These are phyloP conservation scores for Apostichopus californicus DNA, from an alignment of 35 echinoderm and acorn worm species.

Conservation along the genomic window DNA sequence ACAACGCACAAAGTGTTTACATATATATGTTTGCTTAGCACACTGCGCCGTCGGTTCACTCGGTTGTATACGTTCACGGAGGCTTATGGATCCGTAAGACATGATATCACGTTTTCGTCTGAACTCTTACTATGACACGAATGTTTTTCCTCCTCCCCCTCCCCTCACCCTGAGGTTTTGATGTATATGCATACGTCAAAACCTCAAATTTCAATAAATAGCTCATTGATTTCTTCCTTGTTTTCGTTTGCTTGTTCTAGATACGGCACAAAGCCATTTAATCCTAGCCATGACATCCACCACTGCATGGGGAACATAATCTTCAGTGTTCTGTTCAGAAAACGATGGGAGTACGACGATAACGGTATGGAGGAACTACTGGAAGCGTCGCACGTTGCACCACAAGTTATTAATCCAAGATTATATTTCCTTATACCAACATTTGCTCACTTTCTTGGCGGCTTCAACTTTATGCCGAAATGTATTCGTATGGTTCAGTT, in stretches of 20 bases:
- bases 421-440: too few relatives aligned
- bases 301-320: constrained; percentile 39
- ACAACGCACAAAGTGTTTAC: too few relatives aligned
- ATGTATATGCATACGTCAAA: background rate
- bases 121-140: background rate
- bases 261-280: background rate
- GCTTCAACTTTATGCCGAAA: background rate
- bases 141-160: background rate
- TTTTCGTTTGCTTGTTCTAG: background rate
- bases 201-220: background rate
- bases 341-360: background rate
- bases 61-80: background rate
- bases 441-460: background rate
- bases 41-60: too few relatives aligned
- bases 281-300: background rate
- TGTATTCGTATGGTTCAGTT: background rate
- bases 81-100: background rate
- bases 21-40: too few relatives aligned
- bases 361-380: background rate
- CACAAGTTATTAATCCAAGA: background rate
- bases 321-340: background rate
- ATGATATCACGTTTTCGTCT: background rate
- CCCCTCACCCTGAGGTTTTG: background rate
- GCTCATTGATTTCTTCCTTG: background rate
- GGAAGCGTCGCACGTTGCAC: background rate